Conservation (phyloP, 1,140 invertebrate species). For the Eufriesea mexicana region DNA sequence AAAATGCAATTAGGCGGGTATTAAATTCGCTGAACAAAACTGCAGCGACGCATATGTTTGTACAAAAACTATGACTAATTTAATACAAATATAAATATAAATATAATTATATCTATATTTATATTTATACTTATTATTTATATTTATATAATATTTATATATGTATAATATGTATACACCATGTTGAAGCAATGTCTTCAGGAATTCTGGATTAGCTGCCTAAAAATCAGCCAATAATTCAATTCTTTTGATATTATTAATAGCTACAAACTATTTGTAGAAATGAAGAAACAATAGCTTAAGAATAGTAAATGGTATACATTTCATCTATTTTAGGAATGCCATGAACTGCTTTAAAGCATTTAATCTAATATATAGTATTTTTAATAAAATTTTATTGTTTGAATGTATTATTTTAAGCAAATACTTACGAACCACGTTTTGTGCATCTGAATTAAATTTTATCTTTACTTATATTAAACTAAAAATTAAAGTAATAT, state of each 20-base stretch:
- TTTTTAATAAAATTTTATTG: constrained; percentile 7
- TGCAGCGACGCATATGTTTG: constrained; percentile 71
- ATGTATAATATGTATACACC: too few relatives aligned
- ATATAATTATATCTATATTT: constrained; percentile 36
- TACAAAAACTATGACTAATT: constrained; percentile 79
- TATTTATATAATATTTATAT: too few relatives aligned
- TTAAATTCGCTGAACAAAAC: constrained; percentile 63
- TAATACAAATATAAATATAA: constrained; percentile 53
- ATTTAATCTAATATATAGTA: constrained; percentile 6
- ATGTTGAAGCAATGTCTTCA: constrained; percentile 70
- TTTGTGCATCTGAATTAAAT: not conserved
- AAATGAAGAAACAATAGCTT: constrained; percentile 3
- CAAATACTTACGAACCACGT: not conserved
- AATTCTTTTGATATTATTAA: not conserved
- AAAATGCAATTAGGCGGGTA: constrained; percentile 73
- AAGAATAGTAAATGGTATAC: constrained; percentile 12
- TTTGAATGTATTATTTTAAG: constrained; percentile 15
- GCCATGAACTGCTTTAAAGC: not conserved
- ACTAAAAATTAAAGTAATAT: constrained; percentile 7
- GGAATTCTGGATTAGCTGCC: constrained; percentile 48
- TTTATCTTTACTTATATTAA: not conserved
- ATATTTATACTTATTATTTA: too few relatives aligned
- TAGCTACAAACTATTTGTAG: not conserved
- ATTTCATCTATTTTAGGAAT: constrained; percentile 9
- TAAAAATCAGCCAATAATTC: constrained; percentile 3